These are phyloP conservation scores for Mellivora capensis DNA, from an alignment of 2,113 vertebrate genomes.

Conservation along the genomic window DNA sequence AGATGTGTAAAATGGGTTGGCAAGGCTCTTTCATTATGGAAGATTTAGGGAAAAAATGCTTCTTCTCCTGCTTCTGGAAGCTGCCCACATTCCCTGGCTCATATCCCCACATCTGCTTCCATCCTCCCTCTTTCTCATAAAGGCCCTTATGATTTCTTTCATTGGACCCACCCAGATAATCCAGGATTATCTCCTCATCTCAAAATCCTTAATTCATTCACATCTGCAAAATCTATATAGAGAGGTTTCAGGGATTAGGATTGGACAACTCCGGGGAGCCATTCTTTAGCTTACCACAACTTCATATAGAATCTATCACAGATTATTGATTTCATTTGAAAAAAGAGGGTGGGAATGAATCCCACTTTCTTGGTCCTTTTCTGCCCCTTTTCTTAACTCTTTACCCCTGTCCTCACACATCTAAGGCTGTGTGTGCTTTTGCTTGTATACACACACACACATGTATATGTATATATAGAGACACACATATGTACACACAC, in stretches of 20 bases:
- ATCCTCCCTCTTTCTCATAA: background rate
- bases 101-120: background rate
- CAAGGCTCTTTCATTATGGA: background rate
- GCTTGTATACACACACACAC: background rate
- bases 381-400: background rate
- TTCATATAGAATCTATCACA: background rate
- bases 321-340: background rate
- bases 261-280: background rate
- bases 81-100: no score
- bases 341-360: background rate
- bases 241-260: background rate
- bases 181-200: background rate
- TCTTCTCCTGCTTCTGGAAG: background rate
- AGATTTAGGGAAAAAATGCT: rapidly evolving
- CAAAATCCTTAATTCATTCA: background rate
- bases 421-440: background rate
- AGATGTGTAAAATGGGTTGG: background rate
- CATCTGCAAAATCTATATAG: background rate
- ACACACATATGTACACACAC: background rate
- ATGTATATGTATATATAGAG: no score
- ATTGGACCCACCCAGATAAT: background rate
- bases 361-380: background rate
- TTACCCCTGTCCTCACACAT: background rate
- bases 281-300: background rate
- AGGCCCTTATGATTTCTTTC: background rate